Evolutionary conservation across 2,888 invertebrate genomes (phyloP).

Genomic region (Deilephila porcellus): DNA sequence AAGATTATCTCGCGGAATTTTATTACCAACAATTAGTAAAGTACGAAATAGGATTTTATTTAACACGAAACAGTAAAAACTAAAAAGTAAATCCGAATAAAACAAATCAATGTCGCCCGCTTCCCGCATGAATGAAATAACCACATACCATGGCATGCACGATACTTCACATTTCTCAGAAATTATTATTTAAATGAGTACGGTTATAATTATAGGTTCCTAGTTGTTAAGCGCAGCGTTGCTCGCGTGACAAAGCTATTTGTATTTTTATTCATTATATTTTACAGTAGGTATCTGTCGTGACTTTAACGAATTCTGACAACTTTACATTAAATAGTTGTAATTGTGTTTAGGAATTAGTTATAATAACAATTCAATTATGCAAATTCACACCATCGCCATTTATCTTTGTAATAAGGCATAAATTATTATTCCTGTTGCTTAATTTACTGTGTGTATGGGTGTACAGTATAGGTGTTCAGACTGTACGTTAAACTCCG

Average conservation of each 20-base stretch:
- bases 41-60: not conserved
- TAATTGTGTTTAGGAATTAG: no score
- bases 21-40: not conserved
- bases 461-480: not conserved
- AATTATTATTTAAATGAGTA: conserved; percentile 16
- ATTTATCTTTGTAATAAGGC: no score
- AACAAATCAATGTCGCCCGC: conserved; percentile 10
- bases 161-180: conserved; percentile 16
- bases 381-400: no score
- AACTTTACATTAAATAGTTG: no score
- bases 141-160: conserved; percentile 25
- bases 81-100: conserved; percentile 15
- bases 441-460: not conserved
- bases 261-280: not conserved
- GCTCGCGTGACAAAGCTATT: conserved; percentile 8
- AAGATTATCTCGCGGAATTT: not conserved
- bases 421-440: no score
- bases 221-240: conserved; percentile 17
- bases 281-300: not conserved
- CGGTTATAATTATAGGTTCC: conserved; percentile 34
- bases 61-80: conserved; percentile 13
- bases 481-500: not conserved
- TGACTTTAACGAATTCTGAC: no score
- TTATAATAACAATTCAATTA: no score
- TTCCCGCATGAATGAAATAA: conserved; percentile 21